phyloP scores from a whole-genome alignment of 2,113 vertebrate genomes.

The Lepus americanus region DNA sequence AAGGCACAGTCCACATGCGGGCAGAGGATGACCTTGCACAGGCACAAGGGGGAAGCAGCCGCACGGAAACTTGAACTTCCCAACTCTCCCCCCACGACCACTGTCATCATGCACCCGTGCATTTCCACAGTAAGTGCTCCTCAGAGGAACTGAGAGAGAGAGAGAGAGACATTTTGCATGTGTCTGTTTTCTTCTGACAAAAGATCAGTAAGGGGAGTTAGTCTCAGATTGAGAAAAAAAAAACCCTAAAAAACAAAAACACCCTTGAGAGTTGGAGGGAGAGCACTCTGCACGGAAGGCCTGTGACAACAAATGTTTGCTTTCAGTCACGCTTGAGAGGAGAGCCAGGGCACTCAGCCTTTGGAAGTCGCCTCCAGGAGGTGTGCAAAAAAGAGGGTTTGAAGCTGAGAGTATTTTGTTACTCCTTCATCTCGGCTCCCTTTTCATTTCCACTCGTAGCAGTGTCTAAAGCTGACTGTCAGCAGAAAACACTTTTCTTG shows the following conservation, averaged over 20 bases:
- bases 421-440: slow-evolving; percentile 69
- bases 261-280: slow-evolving; percentile 59
- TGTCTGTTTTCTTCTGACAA: slow-evolving; percentile 60
- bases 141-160: slow-evolving; percentile 66
- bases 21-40: neutral
- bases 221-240: neutral
- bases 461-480: slow-evolving; percentile 69
- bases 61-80: neutral
- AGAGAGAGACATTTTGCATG: slow-evolving; percentile 48
- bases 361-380: slow-evolving; percentile 83
- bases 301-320: slow-evolving; percentile 71
- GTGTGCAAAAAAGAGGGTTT: slow-evolving; percentile 74
- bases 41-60: neutral
- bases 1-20: slow-evolving; percentile 21
- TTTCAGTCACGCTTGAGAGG: slow-evolving; percentile 76
- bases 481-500: slow-evolving; percentile 72
- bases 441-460: slow-evolving; percentile 73
- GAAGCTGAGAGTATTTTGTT: slow-evolving; percentile 76
- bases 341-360: slow-evolving; percentile 70
- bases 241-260: neutral
- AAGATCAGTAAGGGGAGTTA: slow-evolving; percentile 67
- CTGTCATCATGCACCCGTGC: neutral
- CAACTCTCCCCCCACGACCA: neutral
- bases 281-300: slow-evolving; percentile 74
- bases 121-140: slow-evolving; percentile 18